Conservation (phyloP, 2,888 invertebrate species). For the Hipparchia semele region DNA sequence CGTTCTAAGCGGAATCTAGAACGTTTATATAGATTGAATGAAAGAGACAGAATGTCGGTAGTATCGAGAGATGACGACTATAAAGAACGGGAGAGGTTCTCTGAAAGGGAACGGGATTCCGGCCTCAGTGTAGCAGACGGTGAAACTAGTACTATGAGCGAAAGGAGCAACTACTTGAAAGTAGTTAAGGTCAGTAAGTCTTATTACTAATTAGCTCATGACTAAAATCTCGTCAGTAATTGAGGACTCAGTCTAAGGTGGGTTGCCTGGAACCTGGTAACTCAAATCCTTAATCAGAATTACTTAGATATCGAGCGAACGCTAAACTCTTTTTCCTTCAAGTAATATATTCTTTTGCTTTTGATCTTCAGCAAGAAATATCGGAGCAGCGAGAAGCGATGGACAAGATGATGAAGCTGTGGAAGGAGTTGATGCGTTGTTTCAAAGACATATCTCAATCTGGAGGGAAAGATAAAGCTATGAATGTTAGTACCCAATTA, state of each 20-base stretch:
- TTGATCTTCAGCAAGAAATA: constrained; percentile 66
- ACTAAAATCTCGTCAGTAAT: background rate
- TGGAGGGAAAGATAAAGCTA: constrained; percentile 57
- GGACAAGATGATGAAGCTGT: constrained; percentile 80
- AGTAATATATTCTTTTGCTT: background rate
- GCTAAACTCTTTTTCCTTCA: too few species aligned
- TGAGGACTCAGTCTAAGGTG: too few species aligned
- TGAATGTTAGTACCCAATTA: constrained; percentile 50
- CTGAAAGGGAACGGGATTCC: constrained; percentile 71
- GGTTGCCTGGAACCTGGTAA: too few species aligned
- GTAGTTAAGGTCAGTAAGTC: constrained; percentile 64
- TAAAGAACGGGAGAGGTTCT: constrained; percentile 60
- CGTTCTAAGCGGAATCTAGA: constrained; percentile 56
- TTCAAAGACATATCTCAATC: constrained; percentile 69
- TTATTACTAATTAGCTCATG: background rate
- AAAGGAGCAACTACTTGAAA: constrained; percentile 68
- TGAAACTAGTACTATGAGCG: constrained; percentile 69
- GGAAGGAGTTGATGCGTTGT: constrained; percentile 77
- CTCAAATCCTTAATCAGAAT: too few species aligned
- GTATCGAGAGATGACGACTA: constrained; percentile 67
- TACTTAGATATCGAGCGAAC: too few species aligned
- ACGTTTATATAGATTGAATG: constrained; percentile 54
- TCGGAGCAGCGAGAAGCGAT: constrained; percentile 75
- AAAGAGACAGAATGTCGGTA: constrained; percentile 59
- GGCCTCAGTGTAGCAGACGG: constrained; percentile 73